phyloP scores from a whole-genome alignment of 2,797 vertebrate species.

The Tapera naevia region DNA sequence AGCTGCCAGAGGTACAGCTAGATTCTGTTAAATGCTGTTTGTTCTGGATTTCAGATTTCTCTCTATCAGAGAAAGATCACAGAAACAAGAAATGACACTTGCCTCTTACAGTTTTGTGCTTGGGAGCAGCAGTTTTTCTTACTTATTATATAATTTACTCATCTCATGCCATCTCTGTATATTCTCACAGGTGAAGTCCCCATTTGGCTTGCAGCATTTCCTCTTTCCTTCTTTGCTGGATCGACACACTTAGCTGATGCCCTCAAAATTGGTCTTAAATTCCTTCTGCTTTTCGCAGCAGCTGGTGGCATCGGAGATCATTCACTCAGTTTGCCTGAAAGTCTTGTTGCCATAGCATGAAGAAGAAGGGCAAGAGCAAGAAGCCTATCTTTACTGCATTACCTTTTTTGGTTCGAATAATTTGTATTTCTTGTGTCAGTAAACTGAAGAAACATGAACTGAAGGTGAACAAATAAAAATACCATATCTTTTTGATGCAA shows the following conservation, averaged over 20 bases:
- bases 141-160: background rate
- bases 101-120: background rate
- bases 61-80: background rate
- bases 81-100: background rate
- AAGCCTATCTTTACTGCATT: background rate
- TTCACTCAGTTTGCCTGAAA: background rate
- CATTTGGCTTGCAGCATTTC: background rate
- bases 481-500: rapidly evolving
- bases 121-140: background rate
- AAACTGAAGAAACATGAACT: background rate
- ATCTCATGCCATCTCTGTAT: background rate
- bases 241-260: background rate
- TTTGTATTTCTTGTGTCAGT: background rate
- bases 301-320: background rate
- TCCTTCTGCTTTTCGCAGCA: background rate
- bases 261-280: background rate
- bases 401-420: background rate
- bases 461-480: background rate
- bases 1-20: background rate
- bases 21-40: background rate
- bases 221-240: background rate
- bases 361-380: background rate
- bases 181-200: background rate
- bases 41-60: background rate
- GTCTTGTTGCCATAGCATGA: background rate